Evolutionary conservation across 2,113 vertebrate genomes (phyloP), one percentile per base, ranked within the genome.

Genomic region (Hippocampus barbouri): DNA sequence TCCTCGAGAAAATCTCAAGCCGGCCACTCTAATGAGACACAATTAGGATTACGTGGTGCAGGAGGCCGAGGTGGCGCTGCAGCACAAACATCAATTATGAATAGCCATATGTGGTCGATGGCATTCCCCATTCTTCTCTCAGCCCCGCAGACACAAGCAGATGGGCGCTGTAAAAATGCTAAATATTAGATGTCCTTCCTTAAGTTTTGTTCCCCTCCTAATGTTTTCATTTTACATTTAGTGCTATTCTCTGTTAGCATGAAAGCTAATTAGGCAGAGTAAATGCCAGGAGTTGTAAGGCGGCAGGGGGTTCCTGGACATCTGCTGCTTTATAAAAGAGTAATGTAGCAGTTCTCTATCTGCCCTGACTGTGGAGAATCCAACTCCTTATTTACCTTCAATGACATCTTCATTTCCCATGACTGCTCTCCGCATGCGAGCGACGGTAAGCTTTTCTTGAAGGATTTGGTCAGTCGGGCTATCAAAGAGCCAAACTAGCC

Each of bases 11-110:
- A 83, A 83, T 51, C 74, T 89, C 79, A 85, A 84, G 82, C 85
- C 70, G 34, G 80, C 70, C 45, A 40, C 62, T 54, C 79, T 89
- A 88, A 90, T 86, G 79, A 90, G 83, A 73, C 79, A 76, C 80
- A 56, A 63, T 84, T 78, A 56, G 53, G 68, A 69, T 85, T 84
- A 83, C 49, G 27, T 75, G 43, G 71, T 54, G 83, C 88, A 87
- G 89, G 84, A 81, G 81, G 85, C 78, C 34, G 76, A 79, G 78
- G 89, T 88, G 89, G 80, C 73, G 59, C 84, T 83, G 78, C 75
- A 77, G 73, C 85, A 71, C 66, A 63, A 66, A 23, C 69, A 89
- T 92, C 86, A 92, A 92, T 93, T 91, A 93, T 92, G 90, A 86
- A 93, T 82, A 85, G 80, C 88, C 87, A 80, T 89, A 83, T 91